A percentile compares a stretch with the other conserved stretches of the same genome.
Conservation (phyloP, 2,888 invertebrate species). For the Pyrocoelia pectoralis region DNA sequence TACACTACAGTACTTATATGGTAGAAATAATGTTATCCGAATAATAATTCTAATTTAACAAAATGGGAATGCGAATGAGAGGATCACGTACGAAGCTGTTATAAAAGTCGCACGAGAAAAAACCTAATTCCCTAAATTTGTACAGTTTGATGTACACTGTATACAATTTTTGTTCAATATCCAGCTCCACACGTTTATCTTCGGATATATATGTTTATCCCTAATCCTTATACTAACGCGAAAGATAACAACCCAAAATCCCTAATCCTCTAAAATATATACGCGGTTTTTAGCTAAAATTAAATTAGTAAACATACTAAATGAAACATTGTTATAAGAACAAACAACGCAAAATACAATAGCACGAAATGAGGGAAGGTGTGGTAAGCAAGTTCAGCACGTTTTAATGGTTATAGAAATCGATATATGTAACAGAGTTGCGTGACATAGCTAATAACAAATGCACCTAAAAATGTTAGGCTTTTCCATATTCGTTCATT, state of each 20-base stretch:
- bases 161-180: neutral
- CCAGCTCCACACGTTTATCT: neutral
- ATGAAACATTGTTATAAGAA: slow-evolving; percentile 13
- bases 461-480: slow-evolving; percentile 47
- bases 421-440: slow-evolving; percentile 50
- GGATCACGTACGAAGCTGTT: neutral
- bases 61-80: too few species aligned
- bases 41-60: too few species aligned
- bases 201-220: too few species aligned
- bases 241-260: neutral
- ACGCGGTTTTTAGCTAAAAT: slow-evolving; percentile 5
- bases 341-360: slow-evolving; percentile 19
- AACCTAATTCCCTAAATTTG: neutral
- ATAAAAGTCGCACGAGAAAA: neutral
- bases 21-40: too few species aligned
- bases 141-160: neutral
- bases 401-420: slow-evolving; percentile 53
- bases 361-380: slow-evolving; percentile 45
- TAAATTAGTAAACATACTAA: slow-evolving; percentile 10
- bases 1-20: too few species aligned
- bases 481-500: slow-evolving; percentile 43
- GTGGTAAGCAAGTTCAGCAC: slow-evolving; percentile 44
- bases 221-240: neutral
- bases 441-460: slow-evolving; percentile 56
- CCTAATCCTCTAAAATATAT: neutral